A percentile compares a stretch with the other conserved stretches of the same genome.
phyloP scores from a whole-genome alignment of 2,888 invertebrate genomes.

The Drosophila paracracens region DNA sequence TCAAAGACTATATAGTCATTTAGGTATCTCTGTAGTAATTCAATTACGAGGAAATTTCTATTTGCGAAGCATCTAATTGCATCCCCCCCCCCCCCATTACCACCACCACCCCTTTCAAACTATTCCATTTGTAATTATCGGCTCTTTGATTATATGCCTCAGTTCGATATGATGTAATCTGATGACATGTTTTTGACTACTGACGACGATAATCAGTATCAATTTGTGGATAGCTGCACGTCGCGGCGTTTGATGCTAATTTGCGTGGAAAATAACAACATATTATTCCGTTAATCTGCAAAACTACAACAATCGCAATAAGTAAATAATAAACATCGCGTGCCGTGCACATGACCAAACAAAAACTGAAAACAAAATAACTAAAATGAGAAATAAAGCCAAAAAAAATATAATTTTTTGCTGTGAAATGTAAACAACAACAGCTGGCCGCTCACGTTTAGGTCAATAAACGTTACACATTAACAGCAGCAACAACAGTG shows the following conservation, averaged over 20 bases:
- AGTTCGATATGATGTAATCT: slow-evolving; percentile 27
- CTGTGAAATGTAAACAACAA: slow-evolving; percentile 31
- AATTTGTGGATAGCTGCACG: slow-evolving; percentile 37
- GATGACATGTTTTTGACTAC: slow-evolving; percentile 28
- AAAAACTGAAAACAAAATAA: slow-evolving; percentile 23
- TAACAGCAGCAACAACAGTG: slow-evolving; percentile 35
- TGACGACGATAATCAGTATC: slow-evolving; percentile 26
- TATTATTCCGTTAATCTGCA: slow-evolving; percentile 25
- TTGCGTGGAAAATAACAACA: slow-evolving; percentile 25
- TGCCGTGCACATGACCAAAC: slow-evolving; percentile 58
- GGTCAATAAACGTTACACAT: slow-evolving; percentile 74
- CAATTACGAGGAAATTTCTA: slow-evolving; percentile 4
- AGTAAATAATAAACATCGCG: slow-evolving; percentile 48
- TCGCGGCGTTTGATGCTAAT: slow-evolving; percentile 20
- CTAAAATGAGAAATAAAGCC: slow-evolving; percentile 14
- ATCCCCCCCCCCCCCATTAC: background rate
- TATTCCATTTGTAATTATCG: slow-evolving; percentile 10
- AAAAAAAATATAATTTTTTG: slow-evolving; percentile 21
- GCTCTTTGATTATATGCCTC: too few species aligned
- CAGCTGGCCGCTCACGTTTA: slow-evolving; percentile 30
- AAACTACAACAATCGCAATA: slow-evolving; percentile 18
- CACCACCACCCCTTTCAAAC: background rate
- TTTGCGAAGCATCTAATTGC: slow-evolving; percentile 3
- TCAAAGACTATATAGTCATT: background rate
- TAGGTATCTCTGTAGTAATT: background rate